Percentiles rank a stretch among this genome's conserved stretches.
Evolutionary conservation across 2,888 invertebrate genomes (phyloP).

Genomic region (Eulithis prunata): DNA sequence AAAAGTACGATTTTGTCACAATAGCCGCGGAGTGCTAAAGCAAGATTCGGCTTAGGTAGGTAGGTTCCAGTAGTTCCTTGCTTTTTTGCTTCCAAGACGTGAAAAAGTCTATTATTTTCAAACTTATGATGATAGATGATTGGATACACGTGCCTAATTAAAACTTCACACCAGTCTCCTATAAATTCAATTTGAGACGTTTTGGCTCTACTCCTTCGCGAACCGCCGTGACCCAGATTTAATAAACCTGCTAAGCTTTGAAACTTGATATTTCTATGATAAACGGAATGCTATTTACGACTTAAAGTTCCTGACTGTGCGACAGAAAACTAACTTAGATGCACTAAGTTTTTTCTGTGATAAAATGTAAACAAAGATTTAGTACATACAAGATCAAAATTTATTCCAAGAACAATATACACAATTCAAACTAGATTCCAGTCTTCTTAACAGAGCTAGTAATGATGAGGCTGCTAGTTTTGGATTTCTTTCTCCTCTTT

Average conservation of each 20-base stretch:
- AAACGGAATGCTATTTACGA: neutral
- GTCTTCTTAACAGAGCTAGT: constrained; percentile 6
- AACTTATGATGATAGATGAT: too few species aligned
- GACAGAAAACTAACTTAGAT: too few species aligned
- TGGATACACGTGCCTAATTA: neutral
- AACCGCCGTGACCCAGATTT: constrained; percentile 4
- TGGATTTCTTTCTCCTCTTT: constrained; percentile 52
- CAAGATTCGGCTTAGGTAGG: too few species aligned
- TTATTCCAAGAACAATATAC: neutral
- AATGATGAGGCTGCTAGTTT: constrained; percentile 5
- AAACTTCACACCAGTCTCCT: neutral
- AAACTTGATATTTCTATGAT: neutral
- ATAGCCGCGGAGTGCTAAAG: too few species aligned
- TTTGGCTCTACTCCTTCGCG: neutral
- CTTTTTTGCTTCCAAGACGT: too few species aligned
- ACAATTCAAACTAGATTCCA: constrained; percentile 4
- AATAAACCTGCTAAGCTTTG: constrained; percentile 1
- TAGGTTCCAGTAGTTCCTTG: too few species aligned
- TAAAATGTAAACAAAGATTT: too few species aligned
- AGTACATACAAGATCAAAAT: neutral
- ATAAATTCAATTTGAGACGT: neutral
- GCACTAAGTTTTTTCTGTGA: too few species aligned
- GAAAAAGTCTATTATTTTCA: too few species aligned
- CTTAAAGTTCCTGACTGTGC: too few species aligned
- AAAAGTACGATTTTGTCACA: too few species aligned